These are phyloP conservation scores for Nyctereutes procyonoides DNA, from an alignment of 2,113 vertebrate species.

Conservation along the genomic window DNA sequence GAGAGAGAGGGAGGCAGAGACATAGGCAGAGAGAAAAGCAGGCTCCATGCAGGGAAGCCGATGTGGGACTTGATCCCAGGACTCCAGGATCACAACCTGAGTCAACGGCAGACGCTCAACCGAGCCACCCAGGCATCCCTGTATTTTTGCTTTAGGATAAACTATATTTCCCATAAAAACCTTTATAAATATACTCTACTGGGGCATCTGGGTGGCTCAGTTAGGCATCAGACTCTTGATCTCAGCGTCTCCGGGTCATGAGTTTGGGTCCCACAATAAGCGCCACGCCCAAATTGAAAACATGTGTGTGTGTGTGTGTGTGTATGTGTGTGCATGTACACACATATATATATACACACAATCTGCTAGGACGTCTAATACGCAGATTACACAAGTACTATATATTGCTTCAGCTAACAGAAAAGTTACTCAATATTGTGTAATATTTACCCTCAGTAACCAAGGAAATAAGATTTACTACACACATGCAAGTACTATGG, in stretches of 20 bases:
- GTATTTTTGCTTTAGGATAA: neutral
- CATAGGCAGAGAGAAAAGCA: too few species aligned
- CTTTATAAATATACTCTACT: neutral
- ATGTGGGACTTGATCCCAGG: too few species aligned
- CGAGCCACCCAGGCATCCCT: too few species aligned
- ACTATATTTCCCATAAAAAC: constrained; percentile 23
- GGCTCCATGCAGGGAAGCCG: too few species aligned
- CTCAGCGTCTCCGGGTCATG: neutral
- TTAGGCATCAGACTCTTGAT: neutral
- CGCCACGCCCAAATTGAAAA: neutral
- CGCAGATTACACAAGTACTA: neutral
- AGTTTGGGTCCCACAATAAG: neutral
- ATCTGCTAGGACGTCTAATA: neutral
- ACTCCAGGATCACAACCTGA: too few species aligned
- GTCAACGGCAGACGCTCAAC: too few species aligned
- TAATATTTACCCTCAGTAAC: constrained; percentile 60
- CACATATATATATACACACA: neutral
- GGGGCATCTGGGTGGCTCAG: neutral
- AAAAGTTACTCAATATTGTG: neutral
- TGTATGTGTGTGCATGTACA: neutral
- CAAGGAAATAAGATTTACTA: constrained; percentile 56
- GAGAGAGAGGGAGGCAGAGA: too few species aligned
- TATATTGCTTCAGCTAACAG: neutral
- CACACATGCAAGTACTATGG: neutral
- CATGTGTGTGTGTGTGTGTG: too few species aligned